Conservation (phyloP, 2,888 invertebrate species). For the Stegophylla sp. region DNA sequence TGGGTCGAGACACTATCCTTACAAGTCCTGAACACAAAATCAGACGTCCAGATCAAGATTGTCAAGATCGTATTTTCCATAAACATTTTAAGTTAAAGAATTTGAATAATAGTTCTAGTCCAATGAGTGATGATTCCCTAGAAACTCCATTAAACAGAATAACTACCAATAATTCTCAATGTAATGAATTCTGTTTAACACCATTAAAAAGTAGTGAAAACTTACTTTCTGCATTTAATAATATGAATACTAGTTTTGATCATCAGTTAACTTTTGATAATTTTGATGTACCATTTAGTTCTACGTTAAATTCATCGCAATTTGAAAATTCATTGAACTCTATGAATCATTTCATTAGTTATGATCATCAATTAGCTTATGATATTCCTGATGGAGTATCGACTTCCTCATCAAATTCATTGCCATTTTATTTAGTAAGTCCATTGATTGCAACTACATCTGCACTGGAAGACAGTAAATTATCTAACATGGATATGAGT, state of each 20-base stretch:
- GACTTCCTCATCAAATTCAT: neutral
- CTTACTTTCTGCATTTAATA: constrained; percentile 16
- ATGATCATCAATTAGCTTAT: no score
- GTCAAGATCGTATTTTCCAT: constrained; percentile 47
- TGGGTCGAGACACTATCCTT: constrained; percentile 52
- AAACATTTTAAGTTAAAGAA: constrained; percentile 34
- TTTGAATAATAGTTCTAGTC: constrained; percentile 43
- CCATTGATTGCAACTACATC: neutral
- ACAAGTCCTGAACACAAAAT: constrained; percentile 44
- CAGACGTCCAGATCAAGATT: constrained; percentile 44
- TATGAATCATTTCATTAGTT: no score
- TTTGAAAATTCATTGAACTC: neutral
- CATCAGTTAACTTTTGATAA: constrained; percentile 10
- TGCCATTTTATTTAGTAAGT: neutral
- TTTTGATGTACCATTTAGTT: constrained; percentile 15
- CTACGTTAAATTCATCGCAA: neutral
- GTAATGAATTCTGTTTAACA: constrained; percentile 42
- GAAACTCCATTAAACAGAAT: constrained; percentile 20
- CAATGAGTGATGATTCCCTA: constrained; percentile 49
- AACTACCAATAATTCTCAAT: neutral
- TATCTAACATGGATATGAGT: neutral
- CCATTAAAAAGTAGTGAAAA: constrained; percentile 55
- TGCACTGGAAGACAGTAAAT: neutral
- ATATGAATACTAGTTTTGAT: neutral
- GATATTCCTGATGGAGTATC: neutral